Evolutionary conservation across 2,113 vertebrate species (phyloP).

Genomic region (Hepsetus odoe): DNA sequence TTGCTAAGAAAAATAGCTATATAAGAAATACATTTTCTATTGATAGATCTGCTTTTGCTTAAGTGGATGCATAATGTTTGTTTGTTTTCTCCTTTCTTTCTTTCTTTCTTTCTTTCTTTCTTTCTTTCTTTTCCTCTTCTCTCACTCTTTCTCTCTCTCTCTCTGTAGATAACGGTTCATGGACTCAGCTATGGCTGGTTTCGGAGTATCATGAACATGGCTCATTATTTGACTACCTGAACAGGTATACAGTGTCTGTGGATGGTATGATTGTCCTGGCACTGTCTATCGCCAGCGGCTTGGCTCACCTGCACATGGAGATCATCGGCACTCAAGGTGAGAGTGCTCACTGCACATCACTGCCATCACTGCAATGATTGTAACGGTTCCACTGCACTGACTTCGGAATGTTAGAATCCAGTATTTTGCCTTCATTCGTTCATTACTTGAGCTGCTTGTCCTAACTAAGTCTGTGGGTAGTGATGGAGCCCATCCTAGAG

Average conservation of each 20-base stretch:
- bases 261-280: constrained; percentile 85
- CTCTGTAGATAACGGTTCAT: constrained; percentile 89
- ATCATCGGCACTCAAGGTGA: constrained; percentile 95
- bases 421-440: no score
- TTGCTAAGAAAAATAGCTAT: no score
- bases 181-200: constrained; percentile 99
- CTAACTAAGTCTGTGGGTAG: no score
- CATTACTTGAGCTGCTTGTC: no score
- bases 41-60: no score
- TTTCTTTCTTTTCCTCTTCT: constrained; percentile 22
- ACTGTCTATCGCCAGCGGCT: constrained; percentile 87
- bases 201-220: constrained; percentile 97
- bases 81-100: not conserved
- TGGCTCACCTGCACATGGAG: constrained; percentile 98
- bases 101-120: not conserved
- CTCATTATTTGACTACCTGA: constrained; percentile 95
- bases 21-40: no score
- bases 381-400: not conserved
- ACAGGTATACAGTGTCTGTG: constrained; percentile 84
- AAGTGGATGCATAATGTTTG: not conserved
- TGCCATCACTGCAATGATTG: not conserved
- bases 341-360: not conserved
- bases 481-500: no score
- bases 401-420: not conserved
- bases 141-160: constrained; percentile 31